A percentile compares a stretch with the other conserved stretches of the same genome.
Conservation (phyloP, 2,888 invertebrate species). For the Leptopilina myrica region DNA sequence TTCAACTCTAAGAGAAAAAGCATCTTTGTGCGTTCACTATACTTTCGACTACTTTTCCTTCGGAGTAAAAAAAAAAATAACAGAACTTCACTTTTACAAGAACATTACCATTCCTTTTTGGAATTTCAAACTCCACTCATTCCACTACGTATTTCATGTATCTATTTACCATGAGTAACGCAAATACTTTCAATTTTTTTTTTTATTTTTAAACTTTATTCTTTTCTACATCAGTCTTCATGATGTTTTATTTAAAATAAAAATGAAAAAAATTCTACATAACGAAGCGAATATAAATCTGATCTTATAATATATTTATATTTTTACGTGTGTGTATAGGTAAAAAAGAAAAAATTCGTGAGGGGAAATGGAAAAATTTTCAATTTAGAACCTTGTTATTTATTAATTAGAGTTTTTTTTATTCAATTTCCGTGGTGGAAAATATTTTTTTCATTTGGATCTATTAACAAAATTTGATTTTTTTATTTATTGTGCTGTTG, state of each 20-base stretch:
- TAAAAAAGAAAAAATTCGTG: too few species aligned
- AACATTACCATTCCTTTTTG: conserved; percentile 34
- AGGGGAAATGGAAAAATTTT: neutral
- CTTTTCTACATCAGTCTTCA: conserved; percentile 28
- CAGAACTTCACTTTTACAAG: conserved; percentile 27
- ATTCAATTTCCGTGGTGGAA: too few species aligned
- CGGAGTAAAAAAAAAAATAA: neutral
- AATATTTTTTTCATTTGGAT: too few species aligned
- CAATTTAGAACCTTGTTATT: neutral
- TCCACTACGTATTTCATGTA: conserved; percentile 14
- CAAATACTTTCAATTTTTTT: conserved; percentile 2
- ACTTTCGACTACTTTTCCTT: conserved; percentile 23
- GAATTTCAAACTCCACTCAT: conserved; percentile 39
- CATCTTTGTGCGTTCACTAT: conserved; percentile 21
- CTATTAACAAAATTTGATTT: too few species aligned
- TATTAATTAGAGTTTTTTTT: too few species aligned
- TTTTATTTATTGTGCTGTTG: too few species aligned
- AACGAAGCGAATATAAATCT: neutral
- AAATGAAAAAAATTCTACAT: neutral
- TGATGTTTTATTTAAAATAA: conserved; percentile 5
- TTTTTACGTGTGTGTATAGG: neutral
- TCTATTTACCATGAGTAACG: conserved; percentile 28
- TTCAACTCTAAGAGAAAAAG: conserved; percentile 20
- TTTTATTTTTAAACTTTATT: conserved; percentile 25
- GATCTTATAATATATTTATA: neutral